phyloP scores from a whole-genome alignment of 2,113 vertebrate genomes.

The Dipodomys stephensi region DNA sequence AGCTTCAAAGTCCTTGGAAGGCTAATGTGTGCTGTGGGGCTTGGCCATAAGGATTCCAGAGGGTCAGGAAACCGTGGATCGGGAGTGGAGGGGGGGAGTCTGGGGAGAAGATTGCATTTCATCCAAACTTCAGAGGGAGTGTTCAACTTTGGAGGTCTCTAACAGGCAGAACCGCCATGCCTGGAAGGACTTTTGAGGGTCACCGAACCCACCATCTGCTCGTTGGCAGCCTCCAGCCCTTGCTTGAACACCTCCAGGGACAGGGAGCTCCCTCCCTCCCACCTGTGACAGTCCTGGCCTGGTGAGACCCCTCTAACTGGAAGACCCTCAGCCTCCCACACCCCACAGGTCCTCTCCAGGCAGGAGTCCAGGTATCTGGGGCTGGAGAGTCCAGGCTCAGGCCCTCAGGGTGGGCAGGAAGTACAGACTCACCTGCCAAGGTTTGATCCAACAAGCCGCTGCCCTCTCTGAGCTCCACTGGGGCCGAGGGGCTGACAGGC shows the following conservation, averaged over 20 bases:
- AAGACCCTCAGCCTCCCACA: neutral
- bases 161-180: neutral
- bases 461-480: neutral
- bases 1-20: neutral
- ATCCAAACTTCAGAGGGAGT: neutral
- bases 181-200: neutral
- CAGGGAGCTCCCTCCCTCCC: accelerated
- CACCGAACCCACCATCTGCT: neutral
- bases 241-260: neutral
- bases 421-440: neutral
- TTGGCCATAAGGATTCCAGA: neutral
- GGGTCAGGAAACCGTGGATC: neutral
- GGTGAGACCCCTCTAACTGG: neutral
- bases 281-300: neutral
- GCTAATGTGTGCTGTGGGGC: neutral
- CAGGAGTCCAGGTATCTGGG: neutral
- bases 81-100: neutral
- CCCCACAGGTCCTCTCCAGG: neutral
- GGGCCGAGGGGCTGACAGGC: conserved; percentile 18
- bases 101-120: neutral
- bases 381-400: neutral
- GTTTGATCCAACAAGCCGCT: neutral
- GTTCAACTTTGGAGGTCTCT: neutral
- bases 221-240: neutral
- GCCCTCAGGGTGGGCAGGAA: neutral